Evolutionary conservation across 1,140 invertebrate genomes (phyloP).

Genomic region (Euschistus heros): DNA sequence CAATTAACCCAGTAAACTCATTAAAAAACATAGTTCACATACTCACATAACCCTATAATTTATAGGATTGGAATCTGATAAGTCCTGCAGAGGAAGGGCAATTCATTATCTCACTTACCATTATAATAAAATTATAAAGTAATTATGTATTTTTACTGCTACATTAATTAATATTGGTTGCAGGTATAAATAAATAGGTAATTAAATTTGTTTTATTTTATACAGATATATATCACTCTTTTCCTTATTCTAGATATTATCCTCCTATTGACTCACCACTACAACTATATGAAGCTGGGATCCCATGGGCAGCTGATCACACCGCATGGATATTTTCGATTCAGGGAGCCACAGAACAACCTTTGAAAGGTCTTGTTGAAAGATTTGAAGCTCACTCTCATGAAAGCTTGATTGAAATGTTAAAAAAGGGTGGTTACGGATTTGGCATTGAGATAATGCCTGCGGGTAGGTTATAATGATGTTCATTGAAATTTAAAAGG

Average conservation of each 20-base stretch:
- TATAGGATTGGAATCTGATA: too few species aligned
- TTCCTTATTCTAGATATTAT: constrained; percentile 26
- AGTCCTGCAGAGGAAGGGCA: too few species aligned
- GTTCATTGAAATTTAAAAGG: too few species aligned
- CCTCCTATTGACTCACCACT: constrained; percentile 40
- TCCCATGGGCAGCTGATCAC: constrained; percentile 45
- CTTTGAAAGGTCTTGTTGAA: constrained; percentile 2
- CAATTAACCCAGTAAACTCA: too few species aligned
- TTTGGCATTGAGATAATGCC: constrained; percentile 20
- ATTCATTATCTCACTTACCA: too few species aligned
- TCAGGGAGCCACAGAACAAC: constrained; percentile 35
- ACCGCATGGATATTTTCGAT: constrained; percentile 46
- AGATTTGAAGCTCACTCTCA: constrained; percentile 15
- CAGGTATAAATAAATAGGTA: too few species aligned
- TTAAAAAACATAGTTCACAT: too few species aligned
- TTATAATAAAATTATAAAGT: too few species aligned
- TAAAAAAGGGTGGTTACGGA: constrained; percentile 19
- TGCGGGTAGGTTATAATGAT: constrained; percentile 14
- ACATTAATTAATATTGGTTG: too few species aligned
- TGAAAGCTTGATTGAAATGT: neutral
- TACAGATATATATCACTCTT: neutral
- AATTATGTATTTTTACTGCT: too few species aligned
- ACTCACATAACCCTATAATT: too few species aligned
- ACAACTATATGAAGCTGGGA: constrained; percentile 39
- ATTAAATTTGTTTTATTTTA: too few species aligned